phyloP scores from a whole-genome alignment of 1,140 invertebrate genomes.

The Tenebrio molitor region DNA sequence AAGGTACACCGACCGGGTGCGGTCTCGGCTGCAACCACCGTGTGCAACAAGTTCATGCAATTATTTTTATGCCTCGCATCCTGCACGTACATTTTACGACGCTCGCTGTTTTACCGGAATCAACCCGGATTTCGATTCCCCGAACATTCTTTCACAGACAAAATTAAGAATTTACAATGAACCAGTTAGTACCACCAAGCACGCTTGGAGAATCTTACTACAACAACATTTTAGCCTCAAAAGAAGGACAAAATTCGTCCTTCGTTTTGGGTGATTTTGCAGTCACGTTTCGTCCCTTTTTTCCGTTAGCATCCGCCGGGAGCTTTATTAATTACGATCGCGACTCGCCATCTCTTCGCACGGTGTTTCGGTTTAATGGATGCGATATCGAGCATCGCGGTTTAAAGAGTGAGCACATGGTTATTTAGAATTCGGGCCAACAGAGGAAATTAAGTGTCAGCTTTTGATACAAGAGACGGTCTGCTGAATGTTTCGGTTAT shows the following conservation, averaged over 20 bases:
- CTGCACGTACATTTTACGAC: background rate
- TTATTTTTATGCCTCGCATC: slow-evolving; percentile 13
- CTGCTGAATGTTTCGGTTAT: slow-evolving; percentile 45
- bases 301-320: too few relatives aligned
- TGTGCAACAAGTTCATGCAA: slow-evolving; percentile 31
- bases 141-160: too few relatives aligned
- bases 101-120: too few relatives aligned
- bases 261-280: too few relatives aligned
- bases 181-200: too few relatives aligned
- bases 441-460: slow-evolving; percentile 54
- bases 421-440: slow-evolving; percentile 46
- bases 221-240: too few relatives aligned
- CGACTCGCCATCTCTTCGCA: slow-evolving; percentile 30
- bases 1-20: slow-evolving; percentile 4
- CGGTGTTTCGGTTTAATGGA: slow-evolving; percentile 38
- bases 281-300: too few relatives aligned
- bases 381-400: slow-evolving; percentile 41
- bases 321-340: too few relatives aligned
- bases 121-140: too few relatives aligned
- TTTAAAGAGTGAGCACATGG: slow-evolving; percentile 49
- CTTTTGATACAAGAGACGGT: slow-evolving; percentile 52
- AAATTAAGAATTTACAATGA: too few relatives aligned
- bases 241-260: too few relatives aligned
- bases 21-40: background rate
- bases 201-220: too few relatives aligned